Evolutionary conservation across 2,797 vertebrate species (phyloP), one percentile per base, ranked within the genome.

Genomic region (Emydoidea blandingii): DNA sequence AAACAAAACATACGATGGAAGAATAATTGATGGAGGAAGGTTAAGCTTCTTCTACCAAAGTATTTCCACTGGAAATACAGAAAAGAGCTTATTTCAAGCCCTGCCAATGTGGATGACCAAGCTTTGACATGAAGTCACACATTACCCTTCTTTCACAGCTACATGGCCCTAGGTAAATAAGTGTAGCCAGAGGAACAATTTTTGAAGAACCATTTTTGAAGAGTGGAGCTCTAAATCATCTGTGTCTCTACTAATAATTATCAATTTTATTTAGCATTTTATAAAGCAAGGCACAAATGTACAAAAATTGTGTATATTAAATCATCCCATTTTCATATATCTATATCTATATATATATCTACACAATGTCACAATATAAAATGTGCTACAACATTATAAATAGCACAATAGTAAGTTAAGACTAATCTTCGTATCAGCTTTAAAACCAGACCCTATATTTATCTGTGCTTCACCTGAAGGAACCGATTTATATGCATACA

Each of bases 231-330:
- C 96, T 95, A 84, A 92, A 92, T 87, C 93, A 57, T 93, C 89
- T 56, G 79, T 97, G 86, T 79, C 88, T 92, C 96, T 97, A 96
- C 94, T 94, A 92, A 93, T 90, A 96, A 92, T 92, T 95, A 95
- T 91, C 86, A 93, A 92, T 34, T 92, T 95, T 62, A 90, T 94
- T 94, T 90, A 97, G 91, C 86, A 87, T 96, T 93, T 94, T 95
- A 97, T 90, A 96, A 96, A 97, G 97, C 97, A 97, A 98, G 97
- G 97, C 98, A 97, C 96, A 62, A 96, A 91, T 90, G 91, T 96
- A 96, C 93, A 94, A 96, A 92, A 97, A 93, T 93, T 2, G 93
- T 85, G 0, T 96, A 93, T 96, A 94, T 83, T 94, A 92, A 91
- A 88, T 93, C 52, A 52, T 89, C 52, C 89, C 10, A 87, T 79